A percentile compares a stretch with the other conserved stretches of the same genome.
These are phyloP conservation scores for Anorthoa munda DNA, from an alignment of 2,888 invertebrate genomes.

Conservation along the genomic window DNA sequence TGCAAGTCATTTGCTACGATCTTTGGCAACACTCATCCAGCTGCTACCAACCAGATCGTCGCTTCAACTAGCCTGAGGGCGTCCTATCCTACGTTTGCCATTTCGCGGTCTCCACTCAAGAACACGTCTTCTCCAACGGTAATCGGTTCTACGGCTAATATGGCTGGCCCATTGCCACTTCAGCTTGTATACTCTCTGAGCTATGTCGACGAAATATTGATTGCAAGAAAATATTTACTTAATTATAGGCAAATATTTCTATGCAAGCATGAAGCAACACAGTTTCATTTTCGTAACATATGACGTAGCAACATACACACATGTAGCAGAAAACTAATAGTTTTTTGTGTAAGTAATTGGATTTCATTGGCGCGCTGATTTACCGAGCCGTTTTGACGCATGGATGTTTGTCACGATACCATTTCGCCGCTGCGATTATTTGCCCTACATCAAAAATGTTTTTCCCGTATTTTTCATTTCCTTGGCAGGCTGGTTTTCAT, in stretches of 20 bases:
- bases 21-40: too few species aligned
- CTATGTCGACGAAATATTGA: too few species aligned
- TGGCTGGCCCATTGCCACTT: too few species aligned
- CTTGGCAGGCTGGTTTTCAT: conserved; percentile 35
- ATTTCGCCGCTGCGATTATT: conserved; percentile 84
- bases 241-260: neutral
- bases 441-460: conserved; percentile 67
- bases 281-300: conserved; percentile 27
- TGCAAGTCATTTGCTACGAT: too few species aligned
- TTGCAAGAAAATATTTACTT: too few species aligned
- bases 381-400: conserved; percentile 85
- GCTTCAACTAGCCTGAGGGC: too few species aligned
- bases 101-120: too few species aligned
- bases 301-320: conserved; percentile 39
- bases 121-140: too few species aligned
- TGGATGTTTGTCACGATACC: conserved; percentile 90
- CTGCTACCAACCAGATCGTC: too few species aligned
- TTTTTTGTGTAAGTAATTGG: conserved; percentile 89
- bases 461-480: conserved; percentile 66
- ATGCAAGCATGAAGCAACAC: conserved; percentile 16
- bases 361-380: conserved; percentile 86
- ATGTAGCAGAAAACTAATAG: conserved; percentile 77
- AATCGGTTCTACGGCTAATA: too few species aligned
- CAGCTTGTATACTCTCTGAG: too few species aligned
- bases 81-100: too few species aligned